These are phyloP conservation scores for Brachionus calyciflorus DNA, from an alignment of 1,140 invertebrate genomes.

Conservation along the genomic window DNA sequence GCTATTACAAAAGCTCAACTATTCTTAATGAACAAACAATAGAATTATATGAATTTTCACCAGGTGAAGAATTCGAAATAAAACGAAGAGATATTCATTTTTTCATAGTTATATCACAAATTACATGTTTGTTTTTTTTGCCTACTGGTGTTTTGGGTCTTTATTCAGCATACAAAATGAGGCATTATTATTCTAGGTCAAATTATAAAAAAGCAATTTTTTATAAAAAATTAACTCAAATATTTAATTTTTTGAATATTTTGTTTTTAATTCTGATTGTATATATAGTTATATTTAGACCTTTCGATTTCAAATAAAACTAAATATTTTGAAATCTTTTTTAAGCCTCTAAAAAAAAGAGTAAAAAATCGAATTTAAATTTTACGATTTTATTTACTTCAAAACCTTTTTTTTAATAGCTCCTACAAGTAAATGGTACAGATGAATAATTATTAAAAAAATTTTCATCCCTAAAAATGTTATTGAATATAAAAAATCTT, in stretches of 20 bases:
- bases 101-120: not conserved
- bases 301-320: not conserved
- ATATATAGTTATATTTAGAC: not conserved
- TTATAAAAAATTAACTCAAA: constrained; percentile 6
- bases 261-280: not conserved
- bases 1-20: not conserved
- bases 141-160: not conserved
- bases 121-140: not conserved
- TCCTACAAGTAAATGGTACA: too few species aligned
- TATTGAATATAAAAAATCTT: too few species aligned
- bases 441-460: too few species aligned
- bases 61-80: not conserved
- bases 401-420: too few species aligned
- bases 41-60: not conserved
- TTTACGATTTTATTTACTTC: too few species aligned
- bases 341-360: too few species aligned
- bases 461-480: too few species aligned
- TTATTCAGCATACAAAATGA: not conserved
- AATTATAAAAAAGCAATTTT: not conserved
- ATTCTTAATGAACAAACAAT: constrained; percentile 5
- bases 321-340: too few species aligned
- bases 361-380: too few species aligned
- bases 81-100: not conserved
- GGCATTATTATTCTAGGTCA: not conserved
- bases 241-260: not conserved